Percentiles rank a stretch among this genome's conserved stretches.
phyloP scores from a whole-genome alignment of 2,888 invertebrate genomes.

The Protodeltote pygarga region DNA sequence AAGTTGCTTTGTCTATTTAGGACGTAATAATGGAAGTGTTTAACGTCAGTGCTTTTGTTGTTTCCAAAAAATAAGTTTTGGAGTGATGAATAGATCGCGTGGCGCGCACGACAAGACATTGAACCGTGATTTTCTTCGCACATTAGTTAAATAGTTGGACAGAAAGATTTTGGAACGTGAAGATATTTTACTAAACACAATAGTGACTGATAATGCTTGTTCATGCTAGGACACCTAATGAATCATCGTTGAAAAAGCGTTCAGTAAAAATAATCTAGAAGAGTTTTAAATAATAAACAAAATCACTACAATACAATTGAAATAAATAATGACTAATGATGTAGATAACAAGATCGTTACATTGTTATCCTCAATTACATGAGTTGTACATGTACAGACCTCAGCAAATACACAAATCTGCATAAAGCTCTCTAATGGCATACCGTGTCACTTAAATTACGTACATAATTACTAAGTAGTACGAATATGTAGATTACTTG shows the following conservation, averaged over 20 bases:
- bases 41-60: slow-evolving; percentile 83
- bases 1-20: slow-evolving; percentile 83
- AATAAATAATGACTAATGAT: no score
- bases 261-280: background rate
- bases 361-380: background rate
- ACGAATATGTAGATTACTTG: slow-evolving; percentile 40
- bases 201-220: slow-evolving; percentile 38
- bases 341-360: background rate
- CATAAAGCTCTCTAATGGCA: slow-evolving; percentile 45
- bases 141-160: slow-evolving; percentile 69
- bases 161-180: slow-evolving; percentile 56
- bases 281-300: slow-evolving; percentile 1
- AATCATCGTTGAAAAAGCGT: slow-evolving; percentile 25
- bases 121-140: slow-evolving; percentile 75
- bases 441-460: slow-evolving; percentile 41
- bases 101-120: slow-evolving; percentile 76
- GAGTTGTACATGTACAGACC: background rate
- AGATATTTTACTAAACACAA: slow-evolving; percentile 47
- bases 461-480: slow-evolving; percentile 36
- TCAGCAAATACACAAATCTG: slow-evolving; percentile 33
- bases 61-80: slow-evolving; percentile 69
- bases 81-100: slow-evolving; percentile 78
- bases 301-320: slow-evolving; percentile 3
- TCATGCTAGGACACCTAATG: slow-evolving; percentile 36
- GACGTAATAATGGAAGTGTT: slow-evolving; percentile 84